Conservation (phyloP, 2,797 vertebrate genomes). For the Simalia tracyae region DNA sequence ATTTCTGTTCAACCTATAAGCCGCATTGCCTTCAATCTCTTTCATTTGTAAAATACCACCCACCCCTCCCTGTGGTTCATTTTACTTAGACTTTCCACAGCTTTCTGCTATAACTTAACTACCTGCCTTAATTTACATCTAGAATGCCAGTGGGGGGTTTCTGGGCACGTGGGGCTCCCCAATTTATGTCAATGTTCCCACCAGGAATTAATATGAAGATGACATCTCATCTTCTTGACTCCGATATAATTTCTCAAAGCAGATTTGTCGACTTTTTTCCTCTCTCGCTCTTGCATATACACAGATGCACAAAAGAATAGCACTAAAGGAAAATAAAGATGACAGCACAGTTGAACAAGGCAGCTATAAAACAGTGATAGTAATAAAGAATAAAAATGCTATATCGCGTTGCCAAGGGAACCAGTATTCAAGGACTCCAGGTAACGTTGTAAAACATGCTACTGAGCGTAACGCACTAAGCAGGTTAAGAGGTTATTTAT, state of each 20-base stretch:
- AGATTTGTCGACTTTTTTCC: conserved; percentile 40
- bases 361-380: conserved; percentile 72
- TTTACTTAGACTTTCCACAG: conserved; percentile 10
- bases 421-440: conserved; percentile 72
- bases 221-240: conserved; percentile 54
- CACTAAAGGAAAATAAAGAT: conserved; percentile 66
- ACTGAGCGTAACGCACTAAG: conserved; percentile 71
- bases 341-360: conserved; percentile 68
- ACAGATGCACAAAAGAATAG: conserved; percentile 16
- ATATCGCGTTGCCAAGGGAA: conserved; percentile 70
- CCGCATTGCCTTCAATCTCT: background rate
- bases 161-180: conserved; percentile 34
- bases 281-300: background rate
- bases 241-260: conserved; percentile 61
- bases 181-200: conserved; percentile 30
- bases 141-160: conserved; percentile 36
- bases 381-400: conserved; percentile 74
- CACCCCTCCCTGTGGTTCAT: background rate
- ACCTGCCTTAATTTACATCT: conserved; percentile 44
- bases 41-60: conserved; percentile 16
- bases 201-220: conserved; percentile 53
- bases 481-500: conserved; percentile 75
- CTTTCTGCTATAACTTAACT: conserved; percentile 25
- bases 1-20: background rate
- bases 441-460: conserved; percentile 71